Base-by-base conservation (phyloP, 2,888 invertebrate species). In the Augiades crinisus region DNA sequence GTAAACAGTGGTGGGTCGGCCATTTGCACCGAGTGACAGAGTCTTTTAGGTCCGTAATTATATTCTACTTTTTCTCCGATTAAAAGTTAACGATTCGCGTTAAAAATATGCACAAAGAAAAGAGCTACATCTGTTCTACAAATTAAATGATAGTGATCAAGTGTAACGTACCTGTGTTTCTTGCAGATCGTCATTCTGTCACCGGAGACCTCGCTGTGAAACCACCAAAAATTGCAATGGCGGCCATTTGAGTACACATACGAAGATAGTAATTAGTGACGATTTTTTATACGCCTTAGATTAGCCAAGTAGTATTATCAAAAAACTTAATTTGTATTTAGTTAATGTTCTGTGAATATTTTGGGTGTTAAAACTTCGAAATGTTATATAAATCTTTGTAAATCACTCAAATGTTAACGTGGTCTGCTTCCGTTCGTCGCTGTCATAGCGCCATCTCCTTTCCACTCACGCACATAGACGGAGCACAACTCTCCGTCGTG, bases 21-120 rank as follows among this genome's bases (percentile, higher is more conserved):
- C 93, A 93, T 93, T 92, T 92, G 91, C 90, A 90, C 90, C 91
- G 92, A 91, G 91, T 88, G 91, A 92, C 92, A 92, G 92, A 91
- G 91, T 90, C 82, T 89, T 50, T 78, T 88, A 89, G 90, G 91
- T 90, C 81, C 78, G 91, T 90, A 85, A 81, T 76, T 85, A 84
- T 78, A 78, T 79, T 78, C 73, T 79, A 64, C 62, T 70, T 61
- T 74, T 78, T 64, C 78, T 78, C 69, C 69, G 68, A 68, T 76
- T 78, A 74, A 86, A 90, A 90, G 79, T 85, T 75, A 72, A 79
- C 73, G 76, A 86, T 85, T 73, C 66, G 58, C 49, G 46, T 64
- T 64, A 75, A 81, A 88, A 83, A 90, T 87, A 85, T 81, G 71
- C 68, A 70, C 75, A 85, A 84, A 80, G 65, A 66, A 75, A 66